Evolutionary conservation across 1,140 invertebrate genomes (phyloP).

Genomic region (Rhyzopertha dominica): DNA sequence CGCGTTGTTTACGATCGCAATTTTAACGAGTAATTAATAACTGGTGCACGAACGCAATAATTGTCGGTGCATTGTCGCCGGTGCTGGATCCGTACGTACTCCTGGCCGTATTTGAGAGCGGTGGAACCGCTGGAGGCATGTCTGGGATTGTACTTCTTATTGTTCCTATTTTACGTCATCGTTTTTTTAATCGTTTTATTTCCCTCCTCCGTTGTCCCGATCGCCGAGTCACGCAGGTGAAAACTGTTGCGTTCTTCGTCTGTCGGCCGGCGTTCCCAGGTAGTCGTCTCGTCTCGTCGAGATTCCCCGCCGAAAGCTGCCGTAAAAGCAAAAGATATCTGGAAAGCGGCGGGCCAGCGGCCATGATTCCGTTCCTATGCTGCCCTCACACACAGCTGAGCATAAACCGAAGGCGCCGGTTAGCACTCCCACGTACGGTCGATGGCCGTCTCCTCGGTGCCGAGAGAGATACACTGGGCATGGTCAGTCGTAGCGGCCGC

Average conservation of each 20-base stretch:
- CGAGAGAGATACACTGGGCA: conserved; percentile 8
- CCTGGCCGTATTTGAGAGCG: conserved; percentile 26
- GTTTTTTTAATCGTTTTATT: conserved; percentile 32
- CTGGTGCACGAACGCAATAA: no score
- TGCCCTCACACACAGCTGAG: conserved; percentile 27
- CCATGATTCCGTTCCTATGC: conserved; percentile 27
- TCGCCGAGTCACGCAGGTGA: conserved; percentile 26
- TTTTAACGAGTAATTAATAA: conserved; percentile 1
- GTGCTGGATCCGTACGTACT: neutral
- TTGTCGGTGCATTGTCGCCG: neutral
- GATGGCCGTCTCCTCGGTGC: neutral
- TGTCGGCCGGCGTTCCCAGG: neutral
- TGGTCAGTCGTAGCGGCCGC: conserved; percentile 8
- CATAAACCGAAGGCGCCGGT: conserved; percentile 13
- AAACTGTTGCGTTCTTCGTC: conserved; percentile 17
- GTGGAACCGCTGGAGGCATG: conserved; percentile 27
- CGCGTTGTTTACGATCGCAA: neutral
- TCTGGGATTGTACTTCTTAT: conserved; percentile 36
- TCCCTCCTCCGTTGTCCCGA: conserved; percentile 20
- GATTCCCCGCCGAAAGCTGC: conserved; percentile 4
- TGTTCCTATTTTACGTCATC: conserved; percentile 35
- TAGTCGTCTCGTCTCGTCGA: conserved; percentile 12
- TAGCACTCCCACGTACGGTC: conserved; percentile 20
- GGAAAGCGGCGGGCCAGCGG: no score
- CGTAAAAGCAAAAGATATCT: conserved; percentile 12